Percentiles rank a stretch among this genome's conserved stretches.
phyloP scores from a whole-genome alignment of 2,797 vertebrate genomes.

The Sebastes miniatus region DNA sequence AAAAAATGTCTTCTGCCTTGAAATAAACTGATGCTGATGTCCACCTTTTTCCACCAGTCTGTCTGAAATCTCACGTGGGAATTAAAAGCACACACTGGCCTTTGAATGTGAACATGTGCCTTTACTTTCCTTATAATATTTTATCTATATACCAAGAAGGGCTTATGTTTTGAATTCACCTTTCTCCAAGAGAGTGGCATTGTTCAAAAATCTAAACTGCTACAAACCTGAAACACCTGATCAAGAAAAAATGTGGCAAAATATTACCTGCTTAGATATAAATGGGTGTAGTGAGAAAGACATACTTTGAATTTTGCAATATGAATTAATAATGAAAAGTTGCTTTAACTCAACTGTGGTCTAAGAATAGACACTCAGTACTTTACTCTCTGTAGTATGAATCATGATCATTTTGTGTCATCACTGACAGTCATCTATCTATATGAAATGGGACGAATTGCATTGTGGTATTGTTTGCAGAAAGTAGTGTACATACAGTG shows the following conservation, averaged over 20 bases:
- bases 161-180: background rate
- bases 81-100: background rate
- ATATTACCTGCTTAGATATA: background rate
- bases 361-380: background rate
- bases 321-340: background rate
- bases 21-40: constrained; percentile 22
- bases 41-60: constrained; percentile 9
- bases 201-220: background rate
- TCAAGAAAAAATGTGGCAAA: background rate
- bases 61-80: background rate
- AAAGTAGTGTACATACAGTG: background rate
- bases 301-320: background rate
- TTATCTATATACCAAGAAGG: background rate
- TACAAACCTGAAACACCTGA: background rate
- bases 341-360: background rate
- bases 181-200: background rate
- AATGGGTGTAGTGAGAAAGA: background rate
- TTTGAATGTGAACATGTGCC: background rate
- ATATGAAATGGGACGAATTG: background rate
- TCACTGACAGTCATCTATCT: background rate
- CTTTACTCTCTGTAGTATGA: background rate
- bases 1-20: constrained; percentile 22
- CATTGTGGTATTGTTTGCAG: background rate
- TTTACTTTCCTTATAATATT: background rate
- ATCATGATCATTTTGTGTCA: background rate